Evolutionary conservation across 2,888 invertebrate species (phyloP), one percentile per base, ranked within the genome.

Genomic region (Hemistola chrysoprasaria): DNA sequence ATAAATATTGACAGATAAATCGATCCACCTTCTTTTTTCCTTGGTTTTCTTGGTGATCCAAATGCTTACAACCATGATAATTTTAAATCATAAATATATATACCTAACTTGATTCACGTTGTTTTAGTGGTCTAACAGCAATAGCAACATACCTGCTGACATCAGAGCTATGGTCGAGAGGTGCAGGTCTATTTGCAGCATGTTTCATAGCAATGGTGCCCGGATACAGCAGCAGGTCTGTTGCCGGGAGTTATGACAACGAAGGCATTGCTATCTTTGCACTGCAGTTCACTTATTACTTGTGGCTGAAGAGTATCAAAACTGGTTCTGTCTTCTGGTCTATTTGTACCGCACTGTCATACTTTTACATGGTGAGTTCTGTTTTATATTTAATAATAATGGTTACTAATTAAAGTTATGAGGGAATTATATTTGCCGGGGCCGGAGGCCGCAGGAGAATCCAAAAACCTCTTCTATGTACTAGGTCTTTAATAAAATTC

Each of bases 201-300:
- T 98, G 98, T 79, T 99, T 99, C 77, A 99, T 99, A 62, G 98
- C 98, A 27, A 98, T 99, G 62, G 96, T 99, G 22, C 99, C 99
- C 28, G 99, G 99, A 38, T 99, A 99, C 84, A 99, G 99, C 59
- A 98, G 98, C 70, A 92, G 99, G 45, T 99, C 99, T 0, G 99
- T 99, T 7, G 99, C 99, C 21, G 99, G 99, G 11, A 99, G 98
- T 66, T 99, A 99, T 77, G 99, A 99, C 75, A 99, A 99, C 87
- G 99, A 99, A 87, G 99, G 99, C 52, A 99, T 99, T 72, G 99
- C 99, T 35, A 99, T 99, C 65, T 99, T 99, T 90, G 99, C 99
- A 1, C 91, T 99, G 35, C 99, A 99, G 89, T 97, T 99, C 75
- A 99, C 99, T 1, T 99, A 99, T 76, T 99, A 94, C 74, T 90